Base-by-base conservation (phyloP, 2,888 invertebrate genomes). In the Ochropleura leucogaster region DNA sequence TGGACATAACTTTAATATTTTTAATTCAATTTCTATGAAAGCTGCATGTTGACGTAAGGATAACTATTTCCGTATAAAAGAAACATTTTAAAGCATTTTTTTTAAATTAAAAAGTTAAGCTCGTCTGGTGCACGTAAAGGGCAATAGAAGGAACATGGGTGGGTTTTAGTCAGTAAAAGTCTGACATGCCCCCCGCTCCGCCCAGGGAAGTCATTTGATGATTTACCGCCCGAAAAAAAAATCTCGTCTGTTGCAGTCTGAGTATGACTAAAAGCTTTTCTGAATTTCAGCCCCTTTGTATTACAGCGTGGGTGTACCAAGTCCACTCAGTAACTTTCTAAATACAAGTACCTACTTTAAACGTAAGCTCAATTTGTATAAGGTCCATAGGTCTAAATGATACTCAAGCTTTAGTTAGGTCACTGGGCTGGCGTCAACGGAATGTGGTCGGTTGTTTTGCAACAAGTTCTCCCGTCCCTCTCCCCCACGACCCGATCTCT, bases 381-480 rank as follows among this genome's bases (percentile, higher is more conserved):
- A 74, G 75, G 81, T 80, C 78, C 75, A 85, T 80, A 88, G 80
- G 83, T 87, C 85, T 87, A 78, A 74, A 79, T 78, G 64, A 85
- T 84, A 85, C 79, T 84, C 74, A 83, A 91, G 93, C 94, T 95
- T 95, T 96, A 91, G 96, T 95, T 96, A 91, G 96, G 96, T 96
- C 94, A 96, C 92, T 96, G 93, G 96, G 96, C 95, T 95, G 94
- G 86, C 80, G 80, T 80, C 89, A 70, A 65, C 84, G 95, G 96
- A 96, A 96, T 96, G 96, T 92, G 92, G 93, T 89, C 93, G 92
- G 90, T 89, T 91, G 92, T 94, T 95, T 96, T 92, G 96, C 95
- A 95, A 95, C 95, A 95, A 95, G 95, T 96, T 95, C 93, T 90
- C 80, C 86, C 85, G 71, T 93, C 94, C 87, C 93, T 84, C 88